Conservation (phyloP, 2,797 vertebrate species). For the Leptoclinus maculatus region DNA sequence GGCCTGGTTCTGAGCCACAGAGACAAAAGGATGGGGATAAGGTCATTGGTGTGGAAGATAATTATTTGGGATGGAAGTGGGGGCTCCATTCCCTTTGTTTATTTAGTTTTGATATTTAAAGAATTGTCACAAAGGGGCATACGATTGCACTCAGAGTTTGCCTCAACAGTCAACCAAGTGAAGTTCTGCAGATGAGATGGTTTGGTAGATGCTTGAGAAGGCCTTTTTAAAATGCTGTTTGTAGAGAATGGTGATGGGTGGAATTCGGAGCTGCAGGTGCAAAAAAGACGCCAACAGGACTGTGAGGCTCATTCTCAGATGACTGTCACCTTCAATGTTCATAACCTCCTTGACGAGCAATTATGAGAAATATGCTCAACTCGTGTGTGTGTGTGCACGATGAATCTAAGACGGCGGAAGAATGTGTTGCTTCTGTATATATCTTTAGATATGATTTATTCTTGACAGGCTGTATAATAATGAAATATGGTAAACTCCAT, state of each 20-base stretch:
- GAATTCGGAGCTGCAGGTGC: slow-evolving; percentile 33
- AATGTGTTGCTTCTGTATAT: background rate
- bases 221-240: background rate
- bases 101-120: background rate
- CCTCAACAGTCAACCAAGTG: background rate
- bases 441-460: background rate
- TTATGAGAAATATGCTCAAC: background rate
- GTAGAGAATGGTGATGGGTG: slow-evolving; percentile 1
- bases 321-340: slow-evolving; percentile 18
- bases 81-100: background rate
- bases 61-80: slow-evolving; percentile 8
- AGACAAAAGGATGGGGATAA: slow-evolving; percentile 63
- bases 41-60: slow-evolving; percentile 40
- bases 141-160: background rate
- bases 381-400: slow-evolving; percentile 6
- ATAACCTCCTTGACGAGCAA: background rate
- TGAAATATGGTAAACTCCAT: background rate
- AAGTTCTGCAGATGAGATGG: background rate
- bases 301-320: slow-evolving; percentile 13
- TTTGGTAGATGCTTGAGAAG: background rate
- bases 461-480: background rate
- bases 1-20: slow-evolving; percentile 57
- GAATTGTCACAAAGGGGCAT: background rate
- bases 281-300: slow-evolving; percentile 5
- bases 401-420: background rate